Conservation (phyloP, 2,113 vertebrate genomes). For the Phylloscopus whistleri region DNA sequence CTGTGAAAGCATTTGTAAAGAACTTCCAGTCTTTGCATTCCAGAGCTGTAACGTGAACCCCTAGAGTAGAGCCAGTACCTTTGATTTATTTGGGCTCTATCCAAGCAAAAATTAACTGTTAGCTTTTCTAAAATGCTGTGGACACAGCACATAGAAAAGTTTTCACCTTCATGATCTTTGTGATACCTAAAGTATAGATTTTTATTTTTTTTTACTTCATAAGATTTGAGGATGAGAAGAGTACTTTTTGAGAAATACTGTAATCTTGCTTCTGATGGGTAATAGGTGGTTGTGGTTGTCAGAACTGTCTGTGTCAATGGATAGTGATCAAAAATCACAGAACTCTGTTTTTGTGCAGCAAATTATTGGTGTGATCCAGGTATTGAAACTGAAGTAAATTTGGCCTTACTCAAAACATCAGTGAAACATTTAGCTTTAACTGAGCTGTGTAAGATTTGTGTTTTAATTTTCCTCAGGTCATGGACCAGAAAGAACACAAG, state of each 20-base stretch:
- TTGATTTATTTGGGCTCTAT: not conserved
- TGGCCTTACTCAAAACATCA: not conserved
- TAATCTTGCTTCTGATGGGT: not conserved
- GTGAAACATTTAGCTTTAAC: not conserved
- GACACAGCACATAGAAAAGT: not conserved
- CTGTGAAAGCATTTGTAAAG: not conserved
- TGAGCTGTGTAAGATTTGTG: not conserved
- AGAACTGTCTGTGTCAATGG: not conserved
- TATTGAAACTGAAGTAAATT: not conserved
- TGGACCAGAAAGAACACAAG: slow-evolving; percentile 96
- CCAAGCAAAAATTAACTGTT: not conserved
- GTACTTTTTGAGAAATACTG: not conserved
- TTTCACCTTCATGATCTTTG: not conserved
- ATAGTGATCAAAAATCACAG: not conserved
- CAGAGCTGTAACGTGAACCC: rapidly evolving
- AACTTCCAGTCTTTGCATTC: not conserved
- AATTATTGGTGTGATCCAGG: not conserved
- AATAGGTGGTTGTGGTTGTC: not conserved
- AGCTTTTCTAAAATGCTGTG: not conserved
- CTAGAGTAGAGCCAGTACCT: not conserved
- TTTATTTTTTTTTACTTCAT: not conserved
- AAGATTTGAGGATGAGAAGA: not conserved
- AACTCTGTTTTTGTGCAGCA: not conserved
- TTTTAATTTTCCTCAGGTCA: slow-evolving; percentile 80
- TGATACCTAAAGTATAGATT: not conserved